Conservation (phyloP, 2,888 invertebrate genomes). For the Ypsolopha scabrella region DNA sequence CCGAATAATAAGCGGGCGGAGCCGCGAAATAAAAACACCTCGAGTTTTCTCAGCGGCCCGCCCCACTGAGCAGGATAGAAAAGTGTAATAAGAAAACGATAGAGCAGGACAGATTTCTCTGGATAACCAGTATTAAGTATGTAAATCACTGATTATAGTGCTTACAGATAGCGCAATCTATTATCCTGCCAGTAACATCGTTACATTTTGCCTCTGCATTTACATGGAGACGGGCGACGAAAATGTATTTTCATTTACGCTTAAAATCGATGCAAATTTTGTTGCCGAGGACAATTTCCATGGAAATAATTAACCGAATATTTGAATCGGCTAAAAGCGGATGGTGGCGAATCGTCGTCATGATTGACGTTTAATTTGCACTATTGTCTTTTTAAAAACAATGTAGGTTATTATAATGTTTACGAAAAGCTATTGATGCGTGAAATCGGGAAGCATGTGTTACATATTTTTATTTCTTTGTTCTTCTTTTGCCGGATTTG, state of each 20-base stretch:
- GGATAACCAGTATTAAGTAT: too few species aligned
- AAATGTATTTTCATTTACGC: slow-evolving; percentile 40
- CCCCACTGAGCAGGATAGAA: too few species aligned
- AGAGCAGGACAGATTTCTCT: too few species aligned
- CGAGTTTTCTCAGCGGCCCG: too few species aligned
- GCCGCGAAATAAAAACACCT: too few species aligned
- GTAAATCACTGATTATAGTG: neutral
- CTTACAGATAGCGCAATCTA: slow-evolving; percentile 38
- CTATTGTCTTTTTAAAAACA: too few species aligned
- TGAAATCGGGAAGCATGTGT: slow-evolving; percentile 32
- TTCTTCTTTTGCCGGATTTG: slow-evolving; percentile 29
- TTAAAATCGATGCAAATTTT: slow-evolving; percentile 39
- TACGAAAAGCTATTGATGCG: slow-evolving; percentile 20
- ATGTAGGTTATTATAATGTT: neutral
- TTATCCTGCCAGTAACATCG: slow-evolving; percentile 42
- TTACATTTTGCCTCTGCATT: slow-evolving; percentile 44
- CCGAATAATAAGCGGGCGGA: too few species aligned
- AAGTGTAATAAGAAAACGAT: too few species aligned
- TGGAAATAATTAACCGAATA: slow-evolving; percentile 9
- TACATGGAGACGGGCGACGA: slow-evolving; percentile 40
- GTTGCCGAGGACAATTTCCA: slow-evolving; percentile 14
- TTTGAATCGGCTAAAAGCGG: neutral
- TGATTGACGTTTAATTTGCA: too few species aligned
- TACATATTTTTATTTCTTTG: slow-evolving; percentile 20
- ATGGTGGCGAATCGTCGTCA: neutral